A percentile compares a stretch with the other conserved stretches of the same genome.
Conservation (phyloP, 2,797 vertebrate genomes). For the Danio tinwini region DNA sequence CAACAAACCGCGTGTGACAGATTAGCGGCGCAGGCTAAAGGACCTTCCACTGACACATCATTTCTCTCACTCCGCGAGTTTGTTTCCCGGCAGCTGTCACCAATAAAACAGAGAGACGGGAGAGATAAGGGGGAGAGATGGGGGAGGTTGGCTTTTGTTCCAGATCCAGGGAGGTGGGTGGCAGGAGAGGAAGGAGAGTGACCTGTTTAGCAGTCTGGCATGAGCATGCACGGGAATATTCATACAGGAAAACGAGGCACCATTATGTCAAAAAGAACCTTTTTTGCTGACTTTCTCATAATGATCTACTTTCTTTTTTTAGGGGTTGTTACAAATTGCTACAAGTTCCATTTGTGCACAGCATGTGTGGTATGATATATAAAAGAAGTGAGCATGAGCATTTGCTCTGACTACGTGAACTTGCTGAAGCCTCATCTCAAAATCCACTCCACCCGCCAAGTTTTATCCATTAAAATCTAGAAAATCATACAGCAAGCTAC, state of each 20-base stretch:
- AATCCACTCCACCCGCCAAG: constrained; percentile 54
- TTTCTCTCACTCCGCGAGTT: constrained; percentile 85
- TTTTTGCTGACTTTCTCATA: constrained; percentile 75
- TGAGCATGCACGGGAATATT: constrained; percentile 76
- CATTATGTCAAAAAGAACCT: constrained; percentile 72
- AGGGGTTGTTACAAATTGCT: constrained; percentile 79
- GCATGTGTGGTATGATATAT: constrained; percentile 70
- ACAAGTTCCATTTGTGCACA: constrained; percentile 74
- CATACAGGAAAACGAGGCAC: constrained; percentile 75
- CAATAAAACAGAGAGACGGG: constrained; percentile 82
- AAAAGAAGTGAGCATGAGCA: constrained; percentile 64
- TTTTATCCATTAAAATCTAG: constrained; percentile 56
- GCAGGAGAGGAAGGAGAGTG: constrained; percentile 67
- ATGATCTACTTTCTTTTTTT: constrained; percentile 76
- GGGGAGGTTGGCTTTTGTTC: constrained; percentile 57
- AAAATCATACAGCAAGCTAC: constrained; percentile 64
- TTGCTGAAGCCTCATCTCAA: constrained; percentile 55
- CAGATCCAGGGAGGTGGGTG: constrained; percentile 55
- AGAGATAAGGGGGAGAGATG: constrained; percentile 70
- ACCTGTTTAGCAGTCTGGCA: constrained; percentile 80
- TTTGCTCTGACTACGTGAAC: constrained; percentile 64
- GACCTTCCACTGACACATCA: constrained; percentile 88
- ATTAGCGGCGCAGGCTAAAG: constrained; percentile 84
- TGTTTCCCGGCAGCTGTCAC: constrained; percentile 86
- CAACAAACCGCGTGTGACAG: constrained; percentile 86